Base-by-base conservation (phyloP, 2,113 vertebrate genomes). In the Gallinago media region DNA sequence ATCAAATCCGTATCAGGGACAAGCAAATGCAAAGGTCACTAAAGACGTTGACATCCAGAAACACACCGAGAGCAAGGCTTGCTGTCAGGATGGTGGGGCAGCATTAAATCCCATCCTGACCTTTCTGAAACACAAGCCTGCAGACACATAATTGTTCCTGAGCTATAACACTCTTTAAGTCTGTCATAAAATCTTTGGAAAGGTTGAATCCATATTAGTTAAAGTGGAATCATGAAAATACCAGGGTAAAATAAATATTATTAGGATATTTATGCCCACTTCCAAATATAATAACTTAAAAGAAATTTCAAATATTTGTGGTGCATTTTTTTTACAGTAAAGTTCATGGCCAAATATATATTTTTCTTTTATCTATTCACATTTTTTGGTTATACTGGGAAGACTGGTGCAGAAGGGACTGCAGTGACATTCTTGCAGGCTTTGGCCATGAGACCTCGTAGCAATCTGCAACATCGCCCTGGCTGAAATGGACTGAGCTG, bases 111-210 rank as follows among this genome's bases (percentile, higher is more conserved):
- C 88, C 38, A 74, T 58, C 32, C 50, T 96, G 94, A 95, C 90
- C 94, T 94, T 97, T 96, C 63, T 36, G 34, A 88, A 88, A 62
- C 36, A 74, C 65, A 74, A 89, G 27, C 67, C 50, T 1, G n/a
- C 50, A 63, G 85, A 26, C 50, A 85, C 46, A 50, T 85, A 94
- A 82, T 85, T 88, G 62, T 76, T 97, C n/a, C 75, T 62, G 82
- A 81, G 67, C 75, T 83, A 16, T 86, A 67, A 90, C 68, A 34
- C 23, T 49, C 38, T 88, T 67, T 47, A 89, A 68, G 71, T 32
- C 74, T 93, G 74, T 90, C 92, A 78, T 94, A 93, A 94, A 95
- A 92, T 76, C 73, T 92, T 90, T 68, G 80, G 68, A 92, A 94
- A 96, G 92, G 75, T 83, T 95, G 88, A 94, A 63, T 90, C 56